A percentile compares a stretch with the other conserved stretches of the same genome.
Evolutionary conservation across 2,888 invertebrate species (phyloP).

Genomic region (Ophonus ardosiacus): DNA sequence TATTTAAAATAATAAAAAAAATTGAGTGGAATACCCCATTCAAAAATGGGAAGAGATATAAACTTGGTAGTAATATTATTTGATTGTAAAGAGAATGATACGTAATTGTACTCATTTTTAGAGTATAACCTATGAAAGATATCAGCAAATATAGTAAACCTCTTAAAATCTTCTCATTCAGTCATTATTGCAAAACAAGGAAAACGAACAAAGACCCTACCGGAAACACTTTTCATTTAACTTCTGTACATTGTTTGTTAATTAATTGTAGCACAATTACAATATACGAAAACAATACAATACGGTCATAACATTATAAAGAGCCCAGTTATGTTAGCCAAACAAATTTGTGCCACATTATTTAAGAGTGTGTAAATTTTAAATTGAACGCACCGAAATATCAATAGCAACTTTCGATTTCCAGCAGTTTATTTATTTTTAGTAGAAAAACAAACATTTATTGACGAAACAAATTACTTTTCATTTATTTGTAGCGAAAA

Average conservation of each 20-base stretch:
- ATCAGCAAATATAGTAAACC: too few relatives aligned
- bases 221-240: slow-evolving; percentile 30
- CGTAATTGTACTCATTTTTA: too few relatives aligned
- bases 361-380: neutral
- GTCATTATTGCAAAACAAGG: neutral
- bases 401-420: neutral
- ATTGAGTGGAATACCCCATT: too few relatives aligned
- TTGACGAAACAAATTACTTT: slow-evolving; percentile 13
- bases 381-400: neutral
- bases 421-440: neutral
- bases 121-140: too few relatives aligned
- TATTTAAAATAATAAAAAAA: too few relatives aligned
- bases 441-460: slow-evolving; percentile 2
- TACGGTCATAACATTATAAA: slow-evolving; percentile 17
- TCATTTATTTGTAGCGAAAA: neutral
- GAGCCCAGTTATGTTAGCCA: neutral
- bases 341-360: neutral
- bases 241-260: slow-evolving; percentile 36
- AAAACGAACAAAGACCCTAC: slow-evolving; percentile 23
- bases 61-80: too few relatives aligned
- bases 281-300: slow-evolving; percentile 15
- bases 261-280: slow-evolving; percentile 32
- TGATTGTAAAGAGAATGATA: too few relatives aligned
- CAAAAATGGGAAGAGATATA: too few relatives aligned
- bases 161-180: too few relatives aligned